phyloP scores from a whole-genome alignment of 2,113 vertebrate genomes.

The Hylia prasina region DNA sequence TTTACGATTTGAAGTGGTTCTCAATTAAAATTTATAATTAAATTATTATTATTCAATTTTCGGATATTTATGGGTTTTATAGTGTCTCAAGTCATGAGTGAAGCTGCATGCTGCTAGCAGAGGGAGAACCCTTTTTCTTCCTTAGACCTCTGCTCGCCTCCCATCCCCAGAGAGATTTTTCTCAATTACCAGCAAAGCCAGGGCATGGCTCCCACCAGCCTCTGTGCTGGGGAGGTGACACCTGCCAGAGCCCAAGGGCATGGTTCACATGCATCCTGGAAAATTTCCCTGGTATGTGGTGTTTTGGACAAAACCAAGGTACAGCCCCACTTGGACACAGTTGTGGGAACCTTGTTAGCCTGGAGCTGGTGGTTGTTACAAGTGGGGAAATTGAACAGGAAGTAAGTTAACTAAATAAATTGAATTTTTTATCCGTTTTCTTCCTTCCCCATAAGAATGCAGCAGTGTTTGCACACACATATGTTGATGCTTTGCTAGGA shows the following conservation, averaged over 20 bases:
- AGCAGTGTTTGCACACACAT: background rate
- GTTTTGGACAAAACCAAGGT: background rate
- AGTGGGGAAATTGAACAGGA: background rate
- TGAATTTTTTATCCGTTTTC: background rate
- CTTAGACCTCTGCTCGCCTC: background rate
- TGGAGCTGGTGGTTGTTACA: background rate
- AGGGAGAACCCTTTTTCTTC: background rate
- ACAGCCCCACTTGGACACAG: rapidly evolving
- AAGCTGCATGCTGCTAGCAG: background rate
- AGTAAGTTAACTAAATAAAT: slow-evolving; percentile 14
- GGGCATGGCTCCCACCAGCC: background rate
- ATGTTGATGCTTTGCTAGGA: background rate
- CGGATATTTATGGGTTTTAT: background rate
- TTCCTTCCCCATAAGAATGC: background rate
- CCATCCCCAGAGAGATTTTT: background rate
- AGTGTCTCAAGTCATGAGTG: background rate
- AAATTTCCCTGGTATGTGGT: rapidly evolving
- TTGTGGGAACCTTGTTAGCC: background rate
- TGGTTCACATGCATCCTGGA: rapidly evolving
- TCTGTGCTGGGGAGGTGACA: background rate
- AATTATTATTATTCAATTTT: background rate
- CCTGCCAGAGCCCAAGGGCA: background rate
- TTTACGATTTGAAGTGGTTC: background rate
- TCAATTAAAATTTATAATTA: slow-evolving; percentile 26
- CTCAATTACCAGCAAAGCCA: rapidly evolving